Percentiles rank a stretch among this genome's conserved stretches.
Evolutionary conservation across 2,888 invertebrate genomes (phyloP).

Genomic region (Tyria jacobaeae): DNA sequence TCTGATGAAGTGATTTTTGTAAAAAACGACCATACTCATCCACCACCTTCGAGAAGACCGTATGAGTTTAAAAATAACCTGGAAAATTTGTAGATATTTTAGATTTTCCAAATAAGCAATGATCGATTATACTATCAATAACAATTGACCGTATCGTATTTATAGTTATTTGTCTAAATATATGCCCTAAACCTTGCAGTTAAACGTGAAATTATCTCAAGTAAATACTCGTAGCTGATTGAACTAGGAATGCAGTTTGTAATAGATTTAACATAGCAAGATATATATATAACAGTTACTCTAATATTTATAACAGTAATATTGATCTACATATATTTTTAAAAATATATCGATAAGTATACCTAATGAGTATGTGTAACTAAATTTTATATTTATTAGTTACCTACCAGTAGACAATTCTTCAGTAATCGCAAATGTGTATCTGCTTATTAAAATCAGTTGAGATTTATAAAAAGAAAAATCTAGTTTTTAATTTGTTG

Average conservation of each 20-base stretch:
- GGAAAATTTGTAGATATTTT: background rate
- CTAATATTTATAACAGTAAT: background rate
- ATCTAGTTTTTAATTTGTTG: no score
- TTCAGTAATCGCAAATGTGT: no score
- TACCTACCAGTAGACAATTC: no score
- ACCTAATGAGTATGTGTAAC: no score
- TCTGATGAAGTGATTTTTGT: conserved; percentile 18
- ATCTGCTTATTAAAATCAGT: no score
- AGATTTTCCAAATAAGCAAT: no score
- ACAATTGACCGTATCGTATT: no score
- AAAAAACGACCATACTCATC: conserved; percentile 7
- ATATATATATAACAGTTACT: no score
- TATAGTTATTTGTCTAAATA: background rate
- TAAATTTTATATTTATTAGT: no score
- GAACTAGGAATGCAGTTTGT: background rate
- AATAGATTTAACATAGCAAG: background rate
- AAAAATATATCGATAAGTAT: no score
- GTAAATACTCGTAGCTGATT: background rate
- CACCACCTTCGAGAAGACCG: conserved; percentile 2
- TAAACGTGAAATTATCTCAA: background rate
- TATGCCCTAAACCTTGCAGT: background rate
- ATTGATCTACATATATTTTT: background rate
- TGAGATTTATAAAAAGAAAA: no score
- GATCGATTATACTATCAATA: no score
- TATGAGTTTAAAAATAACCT: background rate